phyloP scores from a whole-genome alignment of 2,113 vertebrate genomes.

The Pelvicachromis taeniatus region DNA sequence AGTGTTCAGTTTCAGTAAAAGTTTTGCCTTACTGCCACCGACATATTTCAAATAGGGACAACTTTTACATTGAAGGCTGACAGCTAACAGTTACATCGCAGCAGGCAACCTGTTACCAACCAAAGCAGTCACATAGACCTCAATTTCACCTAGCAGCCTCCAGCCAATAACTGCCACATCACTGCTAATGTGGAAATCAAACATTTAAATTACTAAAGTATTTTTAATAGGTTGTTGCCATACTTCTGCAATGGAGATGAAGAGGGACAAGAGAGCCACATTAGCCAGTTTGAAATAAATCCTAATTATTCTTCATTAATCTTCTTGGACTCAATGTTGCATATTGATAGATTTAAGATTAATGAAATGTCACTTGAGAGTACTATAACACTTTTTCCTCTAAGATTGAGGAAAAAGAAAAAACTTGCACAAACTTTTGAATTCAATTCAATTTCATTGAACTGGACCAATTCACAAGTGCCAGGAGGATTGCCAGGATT shows the following conservation, averaged over 20 bases:
- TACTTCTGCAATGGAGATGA: neutral
- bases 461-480: no score
- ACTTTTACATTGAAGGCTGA: neutral
- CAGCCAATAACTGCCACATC: neutral
- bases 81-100: neutral
- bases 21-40: neutral
- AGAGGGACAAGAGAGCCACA: no score
- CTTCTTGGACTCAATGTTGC: no score
- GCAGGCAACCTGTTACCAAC: neutral
- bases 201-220: neutral
- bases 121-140: neutral
- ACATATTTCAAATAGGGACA: neutral
- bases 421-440: neutral
- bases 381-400: no score
- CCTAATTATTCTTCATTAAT: no score
- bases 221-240: neutral
- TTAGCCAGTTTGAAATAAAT: no score
- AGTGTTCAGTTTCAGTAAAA: neutral
- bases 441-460: no score
- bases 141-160: neutral
- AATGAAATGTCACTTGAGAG: no score
- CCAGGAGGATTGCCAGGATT: no score
- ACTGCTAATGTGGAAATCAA: neutral
- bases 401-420: neutral
- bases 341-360: no score